Conservation (phyloP, 92 coral and sea anemone genomes). For the Phenganax subtilis region DNA sequence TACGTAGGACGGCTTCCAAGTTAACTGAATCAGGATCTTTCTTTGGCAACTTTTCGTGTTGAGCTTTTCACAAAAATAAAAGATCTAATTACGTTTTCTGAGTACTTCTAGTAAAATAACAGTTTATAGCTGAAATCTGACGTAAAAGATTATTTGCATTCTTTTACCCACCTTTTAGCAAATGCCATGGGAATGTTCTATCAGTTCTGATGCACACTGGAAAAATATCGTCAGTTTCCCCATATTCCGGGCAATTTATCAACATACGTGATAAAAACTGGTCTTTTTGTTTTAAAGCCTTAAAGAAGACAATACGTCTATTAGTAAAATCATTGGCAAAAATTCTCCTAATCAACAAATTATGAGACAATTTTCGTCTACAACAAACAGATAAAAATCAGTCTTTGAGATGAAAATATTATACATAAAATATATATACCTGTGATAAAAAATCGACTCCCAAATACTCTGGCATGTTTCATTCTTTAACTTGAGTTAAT, state of each 20-base stretch:
- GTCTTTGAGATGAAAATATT: too few relatives aligned
- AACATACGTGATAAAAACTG: slow-evolving; percentile 35
- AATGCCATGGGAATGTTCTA: slow-evolving; percentile 1
- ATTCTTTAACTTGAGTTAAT: not conserved
- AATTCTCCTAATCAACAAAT: not conserved
- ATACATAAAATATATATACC: not conserved
- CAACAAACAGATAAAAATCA: not conserved
- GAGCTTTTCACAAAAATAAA: not conserved
- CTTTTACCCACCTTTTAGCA: not conserved
- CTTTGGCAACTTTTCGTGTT: not conserved
- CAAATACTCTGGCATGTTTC: slow-evolving; percentile 42
- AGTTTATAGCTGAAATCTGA: not conserved
- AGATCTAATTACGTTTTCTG: too few relatives aligned
- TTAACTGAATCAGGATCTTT: not conserved
- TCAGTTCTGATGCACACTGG: not conserved
- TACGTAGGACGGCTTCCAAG: not conserved
- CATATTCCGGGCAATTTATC: slow-evolving; percentile 29
- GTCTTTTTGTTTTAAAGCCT: slow-evolving; percentile 33
- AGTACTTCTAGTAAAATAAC: not conserved
- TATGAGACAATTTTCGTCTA: not conserved
- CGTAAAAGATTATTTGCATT: not conserved
- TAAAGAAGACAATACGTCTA: not conserved
- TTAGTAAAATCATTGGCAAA: not conserved
- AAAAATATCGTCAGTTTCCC: not conserved
- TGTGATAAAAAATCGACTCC: slow-evolving; percentile 38